Conservation (phyloP, 2,113 vertebrate genomes). For the Tor tambroides region DNA sequence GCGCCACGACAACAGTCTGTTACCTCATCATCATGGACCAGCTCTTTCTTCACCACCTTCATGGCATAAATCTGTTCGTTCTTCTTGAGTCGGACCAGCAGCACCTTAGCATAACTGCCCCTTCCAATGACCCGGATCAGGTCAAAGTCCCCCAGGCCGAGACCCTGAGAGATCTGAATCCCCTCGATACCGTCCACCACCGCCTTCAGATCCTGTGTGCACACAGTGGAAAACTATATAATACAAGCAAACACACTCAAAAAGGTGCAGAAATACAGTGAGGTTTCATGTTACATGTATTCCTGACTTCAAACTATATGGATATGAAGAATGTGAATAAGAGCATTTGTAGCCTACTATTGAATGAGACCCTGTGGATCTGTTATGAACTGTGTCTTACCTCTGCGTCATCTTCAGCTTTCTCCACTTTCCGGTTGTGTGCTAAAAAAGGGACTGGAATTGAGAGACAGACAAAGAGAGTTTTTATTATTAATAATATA, state of each 20-base stretch:
- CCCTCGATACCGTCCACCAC: slow-evolving; percentile 95
- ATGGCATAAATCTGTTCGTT: slow-evolving; percentile 93
- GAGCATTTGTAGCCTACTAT: neutral
- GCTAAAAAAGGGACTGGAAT: slow-evolving; percentile 85
- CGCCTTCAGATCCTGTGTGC: slow-evolving; percentile 85
- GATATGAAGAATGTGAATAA: too few relatives aligned
- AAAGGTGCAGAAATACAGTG: neutral
- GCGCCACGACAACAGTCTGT: slow-evolving; percentile 47
- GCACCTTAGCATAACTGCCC: slow-evolving; percentile 97
- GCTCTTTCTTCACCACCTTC: slow-evolving; percentile 99
- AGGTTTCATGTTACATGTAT: neutral
- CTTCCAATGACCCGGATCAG: slow-evolving; percentile 95
- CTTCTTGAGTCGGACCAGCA: slow-evolving; percentile 95
- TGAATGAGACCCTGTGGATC: neutral
- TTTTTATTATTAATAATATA: neutral
- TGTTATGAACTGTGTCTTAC: slow-evolving; percentile 69
- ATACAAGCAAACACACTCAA: neutral
- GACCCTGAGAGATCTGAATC: slow-evolving; percentile 91
- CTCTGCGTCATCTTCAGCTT: slow-evolving; percentile 87
- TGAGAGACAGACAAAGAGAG: slow-evolving; percentile 32
- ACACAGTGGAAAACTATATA: neutral
- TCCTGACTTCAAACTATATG: neutral
- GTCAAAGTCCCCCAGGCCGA: slow-evolving; percentile 94
- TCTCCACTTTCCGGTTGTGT: slow-evolving; percentile 85
- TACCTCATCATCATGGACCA: slow-evolving; percentile 97